phyloP scores from a whole-genome alignment of 92 coral and sea anemone genomes.

The Virgularia gustaviana region DNA sequence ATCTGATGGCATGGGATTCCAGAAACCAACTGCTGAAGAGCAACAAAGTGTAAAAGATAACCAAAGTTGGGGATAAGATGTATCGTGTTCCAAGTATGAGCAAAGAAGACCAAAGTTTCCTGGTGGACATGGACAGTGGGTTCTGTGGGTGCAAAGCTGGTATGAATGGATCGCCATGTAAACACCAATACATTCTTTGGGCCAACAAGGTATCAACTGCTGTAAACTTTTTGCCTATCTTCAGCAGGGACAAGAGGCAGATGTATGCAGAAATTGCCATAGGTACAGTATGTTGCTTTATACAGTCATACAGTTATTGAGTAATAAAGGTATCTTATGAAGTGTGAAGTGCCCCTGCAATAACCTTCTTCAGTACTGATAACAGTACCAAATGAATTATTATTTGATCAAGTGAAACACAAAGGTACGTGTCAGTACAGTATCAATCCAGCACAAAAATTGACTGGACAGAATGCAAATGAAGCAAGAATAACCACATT shows the following conservation, averaged over 20 bases:
- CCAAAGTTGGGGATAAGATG: slow-evolving; percentile 13
- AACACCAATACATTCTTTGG: slow-evolving; percentile 17
- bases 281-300: background rate
- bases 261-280: slow-evolving; percentile 18
- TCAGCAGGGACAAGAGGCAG: slow-evolving; percentile 16
- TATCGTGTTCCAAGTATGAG: background rate
- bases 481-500: too few relatives aligned
- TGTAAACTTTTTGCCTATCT: slow-evolving; percentile 9
- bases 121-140: slow-evolving; percentile 23
- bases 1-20: slow-evolving; percentile 10
- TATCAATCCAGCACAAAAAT: too few relatives aligned
- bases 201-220: slow-evolving; percentile 10
- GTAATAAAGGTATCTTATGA: background rate
- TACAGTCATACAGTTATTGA: background rate
- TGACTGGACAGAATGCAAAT: too few relatives aligned
- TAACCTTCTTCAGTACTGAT: too few relatives aligned
- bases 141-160: slow-evolving; percentile 2
- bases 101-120: background rate
- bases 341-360: background rate
- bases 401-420: too few relatives aligned
- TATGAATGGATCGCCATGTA: slow-evolving; percentile 20
- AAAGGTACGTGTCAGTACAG: too few relatives aligned
- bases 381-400: too few relatives aligned
- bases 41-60: slow-evolving; percentile 3
- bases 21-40: slow-evolving; percentile 13